Conservation (phyloP, 2,113 vertebrate genomes). For the Crotalus helleri region DNA sequence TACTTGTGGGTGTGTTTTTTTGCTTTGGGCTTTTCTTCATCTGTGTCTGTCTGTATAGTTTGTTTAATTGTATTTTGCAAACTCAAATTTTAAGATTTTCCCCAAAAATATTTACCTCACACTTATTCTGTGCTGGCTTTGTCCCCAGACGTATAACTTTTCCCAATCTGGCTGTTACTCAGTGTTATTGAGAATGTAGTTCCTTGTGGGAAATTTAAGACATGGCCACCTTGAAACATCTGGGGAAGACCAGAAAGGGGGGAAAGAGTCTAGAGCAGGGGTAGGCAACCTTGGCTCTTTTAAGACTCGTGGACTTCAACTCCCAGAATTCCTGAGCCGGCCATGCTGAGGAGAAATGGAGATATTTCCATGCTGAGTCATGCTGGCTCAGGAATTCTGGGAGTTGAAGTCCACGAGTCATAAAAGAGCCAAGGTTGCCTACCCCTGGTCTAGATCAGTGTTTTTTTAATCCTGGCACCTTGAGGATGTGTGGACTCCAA, state of each 20-base stretch:
- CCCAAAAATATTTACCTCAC: not conserved
- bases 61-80: not conserved
- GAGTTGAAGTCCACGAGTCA: too few species aligned
- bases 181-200: not conserved
- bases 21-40: not conserved
- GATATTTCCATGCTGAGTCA: too few species aligned
- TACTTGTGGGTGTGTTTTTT: not conserved
- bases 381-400: too few species aligned
- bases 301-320: too few species aligned
- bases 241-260: not conserved
- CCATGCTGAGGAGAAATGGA: too few species aligned
- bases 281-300: too few species aligned
- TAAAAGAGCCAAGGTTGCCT: too few species aligned
- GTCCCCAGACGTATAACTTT: not conserved
- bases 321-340: too few species aligned
- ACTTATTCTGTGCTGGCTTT: not conserved
- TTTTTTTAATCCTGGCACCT: not conserved
- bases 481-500: not conserved
- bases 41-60: not conserved
- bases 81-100: not conserved
- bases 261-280: not conserved
- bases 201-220: not conserved
- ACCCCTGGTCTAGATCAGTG: not conserved
- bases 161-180: not conserved
- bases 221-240: not conserved